A percentile compares a stretch with the other conserved stretches of the same genome.
phyloP scores from a whole-genome alignment of 2,797 vertebrate species.

The Pogonophryne albipinna region DNA sequence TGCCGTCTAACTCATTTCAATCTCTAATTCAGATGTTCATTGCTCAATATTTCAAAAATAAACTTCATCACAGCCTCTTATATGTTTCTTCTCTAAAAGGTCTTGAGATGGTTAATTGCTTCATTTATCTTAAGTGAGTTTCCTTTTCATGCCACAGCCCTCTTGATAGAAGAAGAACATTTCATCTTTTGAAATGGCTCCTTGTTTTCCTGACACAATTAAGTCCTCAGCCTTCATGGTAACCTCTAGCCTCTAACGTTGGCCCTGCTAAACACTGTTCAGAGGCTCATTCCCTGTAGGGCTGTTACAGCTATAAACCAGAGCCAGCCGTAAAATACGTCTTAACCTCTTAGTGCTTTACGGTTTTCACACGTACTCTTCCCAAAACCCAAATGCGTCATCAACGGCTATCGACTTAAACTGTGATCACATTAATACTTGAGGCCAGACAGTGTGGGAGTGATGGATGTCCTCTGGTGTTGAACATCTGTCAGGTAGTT shows the following conservation, averaged over 20 bases:
- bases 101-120: conserved; percentile 49
- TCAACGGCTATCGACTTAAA: conserved; percentile 66
- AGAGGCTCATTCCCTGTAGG: conserved; percentile 45
- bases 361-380: conserved; percentile 50
- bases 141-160: conserved; percentile 36
- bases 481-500: conserved; percentile 82
- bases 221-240: conserved; percentile 12
- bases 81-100: conserved; percentile 52
- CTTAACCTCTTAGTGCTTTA: conserved; percentile 60
- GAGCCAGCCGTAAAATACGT: conserved; percentile 50
- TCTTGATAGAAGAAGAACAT: conserved; percentile 14
- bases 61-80: conserved; percentile 52
- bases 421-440: conserved; percentile 75
- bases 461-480: conserved; percentile 79
- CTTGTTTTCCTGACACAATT: conserved; percentile 18
- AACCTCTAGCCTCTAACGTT: conserved; percentile 30
- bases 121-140: conserved; percentile 54
- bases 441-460: conserved; percentile 67
- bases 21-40: conserved; percentile 50
- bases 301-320: conserved; percentile 59
- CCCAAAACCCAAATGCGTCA: conserved; percentile 67
- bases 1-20: conserved; percentile 52
- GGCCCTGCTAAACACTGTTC: conserved; percentile 37
- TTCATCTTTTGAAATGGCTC: not conserved
- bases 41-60: conserved; percentile 61